phyloP scores from a whole-genome alignment of 2,888 invertebrate species.

The Ashinkailepas kermadecensis region DNA sequence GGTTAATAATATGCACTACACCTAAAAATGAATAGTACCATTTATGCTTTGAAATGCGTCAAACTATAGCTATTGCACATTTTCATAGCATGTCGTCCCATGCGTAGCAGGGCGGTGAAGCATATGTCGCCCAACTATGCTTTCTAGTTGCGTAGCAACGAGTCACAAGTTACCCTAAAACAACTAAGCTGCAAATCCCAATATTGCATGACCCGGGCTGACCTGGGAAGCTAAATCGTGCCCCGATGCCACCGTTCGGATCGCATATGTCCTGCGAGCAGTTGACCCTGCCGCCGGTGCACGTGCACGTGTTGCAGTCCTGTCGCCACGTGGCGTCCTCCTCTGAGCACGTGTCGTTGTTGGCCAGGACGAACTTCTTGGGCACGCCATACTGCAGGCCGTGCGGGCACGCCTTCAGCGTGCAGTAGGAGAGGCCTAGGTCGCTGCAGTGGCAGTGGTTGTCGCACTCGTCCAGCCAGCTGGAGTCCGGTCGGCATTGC shows the following conservation, averaged over 20 bases:
- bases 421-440: background rate
- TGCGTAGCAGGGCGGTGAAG: too few species aligned
- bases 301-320: conserved; percentile 28
- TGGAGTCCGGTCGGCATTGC: conserved; percentile 1
- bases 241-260: background rate
- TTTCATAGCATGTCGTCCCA: too few species aligned
- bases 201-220: background rate
- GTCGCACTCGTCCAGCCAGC: conserved; percentile 18
- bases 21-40: too few species aligned
- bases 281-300: conserved; percentile 20
- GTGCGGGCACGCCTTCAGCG: background rate
- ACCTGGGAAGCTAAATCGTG: background rate
- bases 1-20: too few species aligned
- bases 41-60: too few species aligned
- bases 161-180: too few species aligned
- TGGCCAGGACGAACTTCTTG: background rate
- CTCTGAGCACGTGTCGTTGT: background rate
- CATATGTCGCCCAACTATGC: too few species aligned
- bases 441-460: background rate
- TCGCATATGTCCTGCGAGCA: conserved; percentile 24
- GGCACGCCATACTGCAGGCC: conserved; percentile 12
- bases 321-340: conserved; percentile 25
- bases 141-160: too few species aligned
- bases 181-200: too few species aligned
- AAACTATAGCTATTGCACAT: too few species aligned